Percentiles rank a stretch among this genome's conserved stretches.
Evolutionary conservation across 2,797 vertebrate species (phyloP).

Genomic region (Dermochelys coriacea): DNA sequence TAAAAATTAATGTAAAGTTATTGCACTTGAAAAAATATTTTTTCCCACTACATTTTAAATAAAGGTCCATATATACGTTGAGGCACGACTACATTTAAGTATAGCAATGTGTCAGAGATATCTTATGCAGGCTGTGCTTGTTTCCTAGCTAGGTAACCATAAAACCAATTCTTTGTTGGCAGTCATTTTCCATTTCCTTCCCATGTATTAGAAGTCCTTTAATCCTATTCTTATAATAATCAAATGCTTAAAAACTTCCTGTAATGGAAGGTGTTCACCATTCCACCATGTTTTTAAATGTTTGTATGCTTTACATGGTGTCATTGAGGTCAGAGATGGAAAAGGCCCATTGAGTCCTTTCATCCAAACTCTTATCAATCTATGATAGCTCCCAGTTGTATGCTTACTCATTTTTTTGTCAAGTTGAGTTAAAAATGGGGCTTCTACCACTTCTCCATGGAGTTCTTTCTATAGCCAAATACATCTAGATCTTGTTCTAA

Average conservation of each 20-base stretch:
- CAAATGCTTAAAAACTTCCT: background rate
- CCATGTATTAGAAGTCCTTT: background rate
- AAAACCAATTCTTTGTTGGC: constrained; percentile 57
- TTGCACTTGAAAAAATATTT: constrained; percentile 60
- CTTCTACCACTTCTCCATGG: background rate
- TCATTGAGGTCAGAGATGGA: background rate
- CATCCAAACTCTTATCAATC: background rate
- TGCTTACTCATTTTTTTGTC: background rate
- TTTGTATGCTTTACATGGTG: constrained; percentile 40
- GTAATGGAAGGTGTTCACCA: background rate
- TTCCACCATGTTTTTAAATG: constrained; percentile 56
- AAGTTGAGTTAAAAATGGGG: background rate
- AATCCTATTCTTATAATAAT: background rate
- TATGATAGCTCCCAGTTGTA: background rate
- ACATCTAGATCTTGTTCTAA: background rate
- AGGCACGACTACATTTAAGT: background rate
- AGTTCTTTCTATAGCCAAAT: background rate
- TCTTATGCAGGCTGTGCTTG: constrained; percentile 58
- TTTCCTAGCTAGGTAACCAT: constrained; percentile 66
- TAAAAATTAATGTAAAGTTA: constrained; percentile 59
- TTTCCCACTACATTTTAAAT: constrained; percentile 62
- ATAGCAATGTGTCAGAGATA: constrained; percentile 59
- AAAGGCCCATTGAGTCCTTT: background rate
- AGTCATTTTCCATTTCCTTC: constrained; percentile 4
- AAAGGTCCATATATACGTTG: background rate